Percentiles rank a stretch among this genome's conserved stretches.
phyloP scores from a whole-genome alignment of 2,113 vertebrate species.

The Brachypteracias leptosomus region DNA sequence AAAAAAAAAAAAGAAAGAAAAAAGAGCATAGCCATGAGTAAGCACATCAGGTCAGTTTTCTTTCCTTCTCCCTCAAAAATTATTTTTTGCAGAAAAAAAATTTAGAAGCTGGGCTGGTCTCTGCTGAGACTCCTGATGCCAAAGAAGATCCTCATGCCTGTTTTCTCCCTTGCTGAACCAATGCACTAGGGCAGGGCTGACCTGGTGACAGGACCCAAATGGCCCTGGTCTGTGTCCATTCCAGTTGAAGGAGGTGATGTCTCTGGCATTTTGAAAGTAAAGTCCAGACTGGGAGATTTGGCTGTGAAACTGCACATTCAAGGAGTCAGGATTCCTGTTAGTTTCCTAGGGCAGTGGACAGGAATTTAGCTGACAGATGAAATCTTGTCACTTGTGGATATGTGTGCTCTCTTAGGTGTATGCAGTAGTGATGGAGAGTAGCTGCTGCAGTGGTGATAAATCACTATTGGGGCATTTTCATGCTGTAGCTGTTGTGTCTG shows the following conservation, averaged over 20 bases:
- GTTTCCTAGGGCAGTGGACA: not conserved
- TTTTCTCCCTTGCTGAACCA: not conserved
- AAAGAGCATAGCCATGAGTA: not conserved
- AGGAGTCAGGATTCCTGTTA: not conserved
- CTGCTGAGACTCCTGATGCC: not conserved
- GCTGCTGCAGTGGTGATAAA: not conserved
- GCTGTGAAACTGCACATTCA: not conserved
- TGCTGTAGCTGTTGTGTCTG: not conserved
- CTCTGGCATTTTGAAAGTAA: not conserved
- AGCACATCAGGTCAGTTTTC: not conserved
- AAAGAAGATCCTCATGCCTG: not conserved
- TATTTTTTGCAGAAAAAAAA: not conserved
- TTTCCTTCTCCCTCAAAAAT: not conserved
- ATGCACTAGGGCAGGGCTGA: not conserved
- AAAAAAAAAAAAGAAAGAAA: no score
- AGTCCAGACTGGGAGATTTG: not conserved
- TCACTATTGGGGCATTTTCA: rapidly evolving
- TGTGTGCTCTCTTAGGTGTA: not conserved
- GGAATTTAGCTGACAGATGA: not conserved
- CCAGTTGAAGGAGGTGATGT: not conserved
- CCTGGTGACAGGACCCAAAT: not conserved
- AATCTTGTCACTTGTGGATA: not conserved
- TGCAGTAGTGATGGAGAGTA: not conserved
- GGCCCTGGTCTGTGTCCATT: not conserved
- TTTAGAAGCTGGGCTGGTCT: not conserved